A percentile compares a stretch with the other conserved stretches of the same genome.
These are phyloP conservation scores for Eurystomus gularis DNA, from an alignment of 2,113 vertebrate species.

Conservation along the genomic window DNA sequence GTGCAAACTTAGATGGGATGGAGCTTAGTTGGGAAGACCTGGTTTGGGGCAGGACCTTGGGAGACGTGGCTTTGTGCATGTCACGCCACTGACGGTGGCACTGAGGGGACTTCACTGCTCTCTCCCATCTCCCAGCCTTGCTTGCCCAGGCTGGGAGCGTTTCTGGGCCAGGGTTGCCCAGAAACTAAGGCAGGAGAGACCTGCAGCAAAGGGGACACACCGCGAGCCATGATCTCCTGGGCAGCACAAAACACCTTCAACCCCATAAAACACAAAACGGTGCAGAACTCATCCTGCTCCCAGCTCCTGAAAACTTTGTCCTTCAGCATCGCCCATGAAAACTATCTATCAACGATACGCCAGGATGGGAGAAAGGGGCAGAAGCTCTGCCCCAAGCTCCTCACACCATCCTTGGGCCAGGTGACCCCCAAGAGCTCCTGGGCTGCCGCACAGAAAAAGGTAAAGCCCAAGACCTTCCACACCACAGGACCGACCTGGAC, in stretches of 20 bases:
- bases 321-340: fast-evolving
- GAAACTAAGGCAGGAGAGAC: neutral
- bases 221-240: fast-evolving
- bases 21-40: neutral
- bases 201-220: fast-evolving
- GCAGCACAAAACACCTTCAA: neutral
- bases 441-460: neutral
- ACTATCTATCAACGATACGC: fast-evolving
- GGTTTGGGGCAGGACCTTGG: fast-evolving
- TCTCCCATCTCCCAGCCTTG: neutral
- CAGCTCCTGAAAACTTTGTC: neutral
- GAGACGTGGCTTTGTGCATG: fast-evolving
- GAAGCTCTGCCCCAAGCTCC: neutral
- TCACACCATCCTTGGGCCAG: neutral
- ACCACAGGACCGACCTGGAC: neutral
- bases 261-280: fast-evolving
- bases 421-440: neutral
- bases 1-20: neutral
- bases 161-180: neutral
- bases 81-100: neutral
- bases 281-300: neutral
- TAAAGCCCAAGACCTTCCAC: neutral
- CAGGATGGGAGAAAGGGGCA: neutral
- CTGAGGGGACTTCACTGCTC: neutral
- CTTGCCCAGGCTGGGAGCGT: fast-evolving